phyloP scores from a whole-genome alignment of 2,113 vertebrate genomes.

The Rousettus leschenaultii region DNA sequence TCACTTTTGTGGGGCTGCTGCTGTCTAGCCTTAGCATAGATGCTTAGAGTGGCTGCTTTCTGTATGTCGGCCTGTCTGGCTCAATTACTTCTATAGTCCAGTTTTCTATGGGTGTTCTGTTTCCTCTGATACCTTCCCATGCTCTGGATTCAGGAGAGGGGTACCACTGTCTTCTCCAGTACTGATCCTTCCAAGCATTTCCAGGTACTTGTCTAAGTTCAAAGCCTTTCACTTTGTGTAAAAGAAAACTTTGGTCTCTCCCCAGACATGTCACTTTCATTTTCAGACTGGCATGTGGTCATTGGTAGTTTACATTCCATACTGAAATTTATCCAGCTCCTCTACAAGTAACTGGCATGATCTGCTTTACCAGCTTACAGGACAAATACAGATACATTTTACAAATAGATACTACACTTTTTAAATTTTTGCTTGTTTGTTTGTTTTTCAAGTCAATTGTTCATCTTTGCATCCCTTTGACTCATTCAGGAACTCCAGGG shows the following conservation, averaged over 20 bases:
- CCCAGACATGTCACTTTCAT: background rate
- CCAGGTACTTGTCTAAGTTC: background rate
- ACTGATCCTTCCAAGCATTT: background rate
- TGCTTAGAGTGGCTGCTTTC: background rate
- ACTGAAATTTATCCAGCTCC: background rate
- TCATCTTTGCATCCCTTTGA: background rate
- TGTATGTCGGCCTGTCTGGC: background rate
- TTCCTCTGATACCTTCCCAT: background rate
- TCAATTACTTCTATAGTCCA: background rate
- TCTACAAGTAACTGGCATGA: background rate
- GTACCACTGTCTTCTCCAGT: background rate
- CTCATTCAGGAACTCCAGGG: background rate
- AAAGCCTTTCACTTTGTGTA: background rate
- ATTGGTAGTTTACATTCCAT: background rate
- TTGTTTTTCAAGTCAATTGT: background rate
- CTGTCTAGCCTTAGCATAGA: background rate
- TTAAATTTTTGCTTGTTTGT: no score
- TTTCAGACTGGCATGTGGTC: background rate
- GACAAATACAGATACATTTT: background rate
- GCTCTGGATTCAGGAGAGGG: background rate
- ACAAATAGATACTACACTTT: background rate
- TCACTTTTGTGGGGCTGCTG: background rate
- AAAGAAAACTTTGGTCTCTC: background rate
- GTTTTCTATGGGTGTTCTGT: background rate
- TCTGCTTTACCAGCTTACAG: background rate